A percentile compares a stretch with the other conserved stretches of the same genome.
Evolutionary conservation across 2,888 invertebrate species (phyloP).

Genomic region (Himalopsyche kuldschensis): DNA sequence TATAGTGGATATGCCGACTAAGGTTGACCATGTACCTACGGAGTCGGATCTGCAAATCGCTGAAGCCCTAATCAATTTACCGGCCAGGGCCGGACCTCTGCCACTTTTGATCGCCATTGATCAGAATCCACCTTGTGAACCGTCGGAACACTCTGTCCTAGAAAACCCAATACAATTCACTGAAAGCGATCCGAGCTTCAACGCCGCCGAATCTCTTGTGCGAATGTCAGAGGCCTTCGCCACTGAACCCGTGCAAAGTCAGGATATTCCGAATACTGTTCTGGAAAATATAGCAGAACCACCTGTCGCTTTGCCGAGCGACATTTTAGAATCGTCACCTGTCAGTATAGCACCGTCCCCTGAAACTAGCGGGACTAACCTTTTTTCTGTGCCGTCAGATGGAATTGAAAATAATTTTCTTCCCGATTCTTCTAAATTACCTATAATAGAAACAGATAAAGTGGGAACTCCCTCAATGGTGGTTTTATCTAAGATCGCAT

Average conservation of each 20-base stretch:
- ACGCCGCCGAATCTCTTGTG: conserved; percentile 57
- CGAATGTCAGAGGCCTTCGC: conserved; percentile 52
- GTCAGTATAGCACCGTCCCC: too few species aligned
- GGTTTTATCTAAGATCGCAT: conserved; percentile 43
- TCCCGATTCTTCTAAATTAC: conserved; percentile 22
- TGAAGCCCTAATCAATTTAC: conserved; percentile 55
- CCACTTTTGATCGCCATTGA: not conserved
- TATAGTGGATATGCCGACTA: not conserved
- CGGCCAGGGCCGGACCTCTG: conserved; percentile 42
- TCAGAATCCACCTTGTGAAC: not conserved
- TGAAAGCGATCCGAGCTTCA: conserved; percentile 55
- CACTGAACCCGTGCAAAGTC: not conserved
- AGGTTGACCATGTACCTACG: conserved; percentile 44
- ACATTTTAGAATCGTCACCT: not conserved
- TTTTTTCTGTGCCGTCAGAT: not conserved
- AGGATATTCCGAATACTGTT: not conserved
- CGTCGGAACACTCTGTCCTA: conserved; percentile 41
- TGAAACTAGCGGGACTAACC: not conserved
- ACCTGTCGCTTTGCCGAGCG: not conserved
- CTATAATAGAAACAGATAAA: conserved; percentile 42
- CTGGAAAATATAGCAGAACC: not conserved
- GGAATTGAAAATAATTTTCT: not conserved
- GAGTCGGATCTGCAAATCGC: conserved; percentile 59
- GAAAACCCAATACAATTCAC: conserved; percentile 36
- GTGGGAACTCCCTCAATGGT: conserved; percentile 43